phyloP scores from a whole-genome alignment of 2,797 vertebrate genomes.

The Galagoides demidoff region DNA sequence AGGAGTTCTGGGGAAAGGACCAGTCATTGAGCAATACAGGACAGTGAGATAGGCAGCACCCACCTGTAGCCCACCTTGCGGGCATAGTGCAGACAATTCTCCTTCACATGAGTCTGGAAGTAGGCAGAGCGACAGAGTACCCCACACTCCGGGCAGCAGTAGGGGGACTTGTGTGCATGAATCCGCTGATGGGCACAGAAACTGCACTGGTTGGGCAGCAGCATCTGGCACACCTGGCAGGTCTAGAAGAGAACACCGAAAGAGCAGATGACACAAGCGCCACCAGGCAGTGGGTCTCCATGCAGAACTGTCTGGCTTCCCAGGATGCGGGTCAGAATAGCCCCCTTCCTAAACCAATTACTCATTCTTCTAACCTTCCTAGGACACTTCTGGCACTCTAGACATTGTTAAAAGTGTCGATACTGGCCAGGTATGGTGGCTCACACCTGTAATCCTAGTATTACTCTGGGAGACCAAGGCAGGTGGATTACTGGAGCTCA shows the following conservation, averaged over 20 bases:
- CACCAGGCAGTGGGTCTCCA: neutral
- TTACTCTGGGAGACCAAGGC: no score
- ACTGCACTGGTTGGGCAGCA: conserved; percentile 98
- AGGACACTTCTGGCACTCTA: neutral
- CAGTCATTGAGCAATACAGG: neutral
- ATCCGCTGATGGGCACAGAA: conserved; percentile 95
- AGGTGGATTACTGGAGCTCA: no score
- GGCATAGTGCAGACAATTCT: conserved; percentile 97
- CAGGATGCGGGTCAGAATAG: accelerated
- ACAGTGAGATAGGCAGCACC: conserved; percentile 78
- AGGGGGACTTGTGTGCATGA: conserved; percentile 96
- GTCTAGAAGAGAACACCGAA: conserved; percentile 87
- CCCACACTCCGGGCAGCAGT: conserved; percentile 97
- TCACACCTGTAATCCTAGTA: no score
- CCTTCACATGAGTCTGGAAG: conserved; percentile 97
- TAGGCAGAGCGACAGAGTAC: conserved; percentile 93
- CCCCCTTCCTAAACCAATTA: neutral
- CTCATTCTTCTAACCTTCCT: neutral
- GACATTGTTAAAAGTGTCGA: neutral
- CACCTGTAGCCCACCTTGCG: conserved; percentile 97
- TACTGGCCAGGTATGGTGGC: neutral
- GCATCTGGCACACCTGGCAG: conserved; percentile 96
- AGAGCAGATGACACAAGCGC: conserved; percentile 18
- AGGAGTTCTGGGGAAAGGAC: neutral
- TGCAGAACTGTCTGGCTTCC: neutral